Percentiles rank a stretch among this genome's conserved stretches.
Evolutionary conservation across 1,140 invertebrate species (phyloP).

Genomic region (Scaptodrosophila lebanonensis): DNA sequence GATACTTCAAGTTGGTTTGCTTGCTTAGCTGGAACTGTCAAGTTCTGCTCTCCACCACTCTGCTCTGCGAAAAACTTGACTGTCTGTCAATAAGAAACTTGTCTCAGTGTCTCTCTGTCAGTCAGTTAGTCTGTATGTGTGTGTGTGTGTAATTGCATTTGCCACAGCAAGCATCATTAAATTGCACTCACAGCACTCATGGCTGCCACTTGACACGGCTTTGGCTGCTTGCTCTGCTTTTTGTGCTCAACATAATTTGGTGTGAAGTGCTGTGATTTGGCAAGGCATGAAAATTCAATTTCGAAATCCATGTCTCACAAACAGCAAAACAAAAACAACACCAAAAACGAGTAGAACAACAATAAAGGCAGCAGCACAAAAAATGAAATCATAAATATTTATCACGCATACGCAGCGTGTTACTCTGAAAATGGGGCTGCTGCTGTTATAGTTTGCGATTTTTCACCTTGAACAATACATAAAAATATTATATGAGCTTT

Average conservation of each 20-base stretch:
- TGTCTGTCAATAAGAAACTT: conserved; percentile 1
- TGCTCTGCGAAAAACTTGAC: background rate
- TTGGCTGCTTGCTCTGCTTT: background rate
- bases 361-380: conserved; percentile 5
- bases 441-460: conserved; percentile 1
- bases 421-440: conserved; percentile 1
- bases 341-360: conserved; percentile 3
- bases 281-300: too few species aligned
- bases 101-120: conserved; percentile 3
- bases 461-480: conserved; percentile 30
- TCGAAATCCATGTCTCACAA: too few species aligned
- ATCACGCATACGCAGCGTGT: conserved; percentile 67
- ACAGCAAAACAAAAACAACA: background rate
- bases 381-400: conserved; percentile 62
- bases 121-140: conserved; percentile 5
- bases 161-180: conserved; percentile 36
- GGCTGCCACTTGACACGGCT: conserved; percentile 52
- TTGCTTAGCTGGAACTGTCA: too few species aligned
- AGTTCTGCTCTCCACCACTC: too few species aligned
- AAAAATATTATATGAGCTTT: conserved; percentile 10
- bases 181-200: conserved; percentile 29
- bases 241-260: conserved; percentile 8
- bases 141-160: conserved; percentile 39
- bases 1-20: too few species aligned
- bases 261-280: conserved; percentile 13